Conservation (phyloP, 2,888 invertebrate species). For the Artemia sp. region DNA sequence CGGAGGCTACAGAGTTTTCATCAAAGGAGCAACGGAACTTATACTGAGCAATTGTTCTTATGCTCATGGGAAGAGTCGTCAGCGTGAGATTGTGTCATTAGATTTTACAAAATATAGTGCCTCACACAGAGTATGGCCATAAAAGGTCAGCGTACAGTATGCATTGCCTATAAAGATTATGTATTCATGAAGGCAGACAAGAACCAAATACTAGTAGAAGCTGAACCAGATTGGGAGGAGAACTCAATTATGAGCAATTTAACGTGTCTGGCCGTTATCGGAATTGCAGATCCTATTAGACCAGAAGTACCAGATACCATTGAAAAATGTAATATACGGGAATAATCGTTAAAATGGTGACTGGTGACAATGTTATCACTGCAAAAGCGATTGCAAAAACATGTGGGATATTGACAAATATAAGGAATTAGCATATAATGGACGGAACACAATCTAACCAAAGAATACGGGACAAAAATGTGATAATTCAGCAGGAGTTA, state of each 20-base stretch:
- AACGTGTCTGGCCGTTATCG: conserved; percentile 40
- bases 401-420: conserved; percentile 40
- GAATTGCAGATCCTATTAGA: conserved; percentile 44
- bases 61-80: too few relatives aligned
- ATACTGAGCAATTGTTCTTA: too few relatives aligned
- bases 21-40: too few relatives aligned
- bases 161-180: conserved; percentile 27
- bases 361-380: conserved; percentile 45
- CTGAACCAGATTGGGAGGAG: conserved; percentile 34
- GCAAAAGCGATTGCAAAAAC: conserved; percentile 43
- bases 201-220: conserved; percentile 28
- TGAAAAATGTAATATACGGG: conserved; percentile 37
- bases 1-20: too few relatives aligned
- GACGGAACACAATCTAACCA: conserved; percentile 43
- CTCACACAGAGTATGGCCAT: conserved; percentile 16
- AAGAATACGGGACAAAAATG: conserved; percentile 34
- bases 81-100: too few relatives aligned
- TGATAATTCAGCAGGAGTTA: conserved; percentile 36
- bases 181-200: conserved; percentile 27
- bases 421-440: conserved; percentile 39
- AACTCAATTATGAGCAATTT: conserved; percentile 35
- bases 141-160: conserved; percentile 26
- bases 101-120: too few relatives aligned
- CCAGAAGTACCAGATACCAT: conserved; percentile 39
- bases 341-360: conserved; percentile 41